Percentiles rank a stretch among this genome's conserved stretches.
These are phyloP conservation scores for Stomatorhinus walkeri DNA, from an alignment of 2,797 vertebrate genomes.

Conservation along the genomic window DNA sequence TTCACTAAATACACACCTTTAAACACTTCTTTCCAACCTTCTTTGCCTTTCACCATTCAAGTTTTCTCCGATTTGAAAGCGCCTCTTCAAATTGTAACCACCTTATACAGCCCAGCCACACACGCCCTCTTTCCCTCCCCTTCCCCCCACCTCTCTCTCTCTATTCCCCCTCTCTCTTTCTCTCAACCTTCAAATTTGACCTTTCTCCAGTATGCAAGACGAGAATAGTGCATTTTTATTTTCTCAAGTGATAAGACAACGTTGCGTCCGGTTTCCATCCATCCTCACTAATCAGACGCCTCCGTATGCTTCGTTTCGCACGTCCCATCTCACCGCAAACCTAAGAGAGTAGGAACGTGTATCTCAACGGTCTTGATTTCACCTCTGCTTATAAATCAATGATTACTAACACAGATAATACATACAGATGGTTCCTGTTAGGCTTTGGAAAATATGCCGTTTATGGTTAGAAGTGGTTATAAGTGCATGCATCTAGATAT, in stretches of 20 bases:
- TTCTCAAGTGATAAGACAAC: neutral
- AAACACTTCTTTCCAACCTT: conserved; percentile 8
- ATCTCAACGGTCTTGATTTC: neutral
- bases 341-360: neutral
- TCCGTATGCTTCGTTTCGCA: neutral
- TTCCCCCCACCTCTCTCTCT: conserved; percentile 9
- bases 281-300: neutral
- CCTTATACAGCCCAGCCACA: neutral
- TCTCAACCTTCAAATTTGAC: conserved; percentile 12
- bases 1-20: conserved; percentile 13
- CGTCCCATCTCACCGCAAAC: neutral
- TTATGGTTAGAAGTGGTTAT: neutral
- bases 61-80: conserved; percentile 16
- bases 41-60: conserved; percentile 4
- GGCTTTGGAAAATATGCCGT: neutral
- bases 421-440: neutral
- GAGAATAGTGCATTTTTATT: neutral
- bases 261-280: neutral
- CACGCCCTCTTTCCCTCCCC: neutral
- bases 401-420: neutral
- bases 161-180: neutral
- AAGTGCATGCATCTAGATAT: neutral
- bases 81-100: conserved; percentile 2
- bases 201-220: conserved; percentile 3
- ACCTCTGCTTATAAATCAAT: conserved; percentile 12